These are phyloP conservation scores for Artemia franciscana DNA, from an alignment of 1,140 invertebrate species.

Conservation along the genomic window DNA sequence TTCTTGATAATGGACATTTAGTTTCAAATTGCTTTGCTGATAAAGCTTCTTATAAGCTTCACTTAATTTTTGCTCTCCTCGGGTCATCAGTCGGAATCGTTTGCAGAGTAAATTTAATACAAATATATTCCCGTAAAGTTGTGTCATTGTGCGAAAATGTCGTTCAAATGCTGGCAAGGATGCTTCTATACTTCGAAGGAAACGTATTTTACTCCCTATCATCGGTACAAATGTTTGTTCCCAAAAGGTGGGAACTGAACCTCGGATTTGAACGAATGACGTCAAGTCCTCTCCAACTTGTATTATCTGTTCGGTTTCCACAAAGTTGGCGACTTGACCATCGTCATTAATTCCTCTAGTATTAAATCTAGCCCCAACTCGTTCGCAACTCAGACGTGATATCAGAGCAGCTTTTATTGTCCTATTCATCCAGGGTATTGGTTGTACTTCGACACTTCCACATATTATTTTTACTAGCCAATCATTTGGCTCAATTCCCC, in stretches of 20 bases:
- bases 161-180: conserved; percentile 73
- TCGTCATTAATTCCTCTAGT: conserved; percentile 96
- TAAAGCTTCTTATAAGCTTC: no score
- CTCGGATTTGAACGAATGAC: conserved; percentile 54
- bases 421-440: conserved; percentile 75
- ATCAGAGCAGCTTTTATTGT: conserved; percentile 81
- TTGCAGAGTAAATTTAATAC: conserved; percentile 81
- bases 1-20: conserved; percentile 83
- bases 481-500: conserved; percentile 15
- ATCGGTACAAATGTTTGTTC: conserved; percentile 95
- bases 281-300: conserved; percentile 62
- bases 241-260: conserved; percentile 95
- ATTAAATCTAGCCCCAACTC: conserved; percentile 88
- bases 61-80: no score
- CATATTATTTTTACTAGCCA: conserved; percentile 87
- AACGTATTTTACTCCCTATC: conserved; percentile 92
- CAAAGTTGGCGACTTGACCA: conserved; percentile 97
- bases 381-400: conserved; percentile 83
- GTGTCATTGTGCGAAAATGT: conserved; percentile 62
- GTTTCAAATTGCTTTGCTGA: no score
- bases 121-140: conserved; percentile 70
- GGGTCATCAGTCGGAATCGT: conserved; percentile 56
- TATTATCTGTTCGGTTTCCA: conserved; percentile 94
- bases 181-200: conserved; percentile 79
- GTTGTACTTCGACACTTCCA: conserved; percentile 83